phyloP scores from a whole-genome alignment of 2,797 vertebrate species.

The Diceros bicornis region DNA sequence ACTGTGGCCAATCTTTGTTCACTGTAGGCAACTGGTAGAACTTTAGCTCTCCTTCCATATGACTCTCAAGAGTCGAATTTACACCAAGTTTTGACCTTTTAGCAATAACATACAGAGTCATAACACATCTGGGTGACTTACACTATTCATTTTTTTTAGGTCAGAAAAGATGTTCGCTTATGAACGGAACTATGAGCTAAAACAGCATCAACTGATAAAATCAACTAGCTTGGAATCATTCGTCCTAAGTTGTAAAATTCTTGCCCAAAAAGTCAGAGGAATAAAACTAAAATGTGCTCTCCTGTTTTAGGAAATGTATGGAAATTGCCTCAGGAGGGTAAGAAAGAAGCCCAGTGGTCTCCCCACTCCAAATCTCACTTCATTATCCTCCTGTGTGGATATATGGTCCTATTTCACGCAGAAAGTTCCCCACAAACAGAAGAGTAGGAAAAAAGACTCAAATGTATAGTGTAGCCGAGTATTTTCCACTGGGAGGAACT shows the following conservation, averaged over 20 bases:
- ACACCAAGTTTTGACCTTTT: not conserved
- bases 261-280: slow-evolving; percentile 6
- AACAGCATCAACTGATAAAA: not conserved
- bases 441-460: not conserved
- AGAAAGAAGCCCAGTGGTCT: not conserved
- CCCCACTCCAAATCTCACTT: not conserved
- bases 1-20: not conserved
- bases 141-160: not conserved
- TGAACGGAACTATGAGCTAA: not conserved
- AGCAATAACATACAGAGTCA: not conserved
- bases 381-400: not conserved
- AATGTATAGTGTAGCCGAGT: not conserved
- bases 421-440: not conserved
- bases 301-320: not conserved
- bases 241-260: slow-evolving; percentile 22
- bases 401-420: not conserved
- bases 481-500: not conserved
- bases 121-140: not conserved
- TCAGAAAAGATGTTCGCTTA: slow-evolving; percentile 28
- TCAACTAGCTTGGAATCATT: not conserved
- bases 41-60: not conserved
- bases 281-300: not conserved
- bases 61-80: not conserved
- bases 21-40: not conserved
- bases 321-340: not conserved